Evolutionary conservation across 2,113 vertebrate species (phyloP), one percentile per base, ranked within the genome.

Genomic region (Lophotis ruficrista): DNA sequence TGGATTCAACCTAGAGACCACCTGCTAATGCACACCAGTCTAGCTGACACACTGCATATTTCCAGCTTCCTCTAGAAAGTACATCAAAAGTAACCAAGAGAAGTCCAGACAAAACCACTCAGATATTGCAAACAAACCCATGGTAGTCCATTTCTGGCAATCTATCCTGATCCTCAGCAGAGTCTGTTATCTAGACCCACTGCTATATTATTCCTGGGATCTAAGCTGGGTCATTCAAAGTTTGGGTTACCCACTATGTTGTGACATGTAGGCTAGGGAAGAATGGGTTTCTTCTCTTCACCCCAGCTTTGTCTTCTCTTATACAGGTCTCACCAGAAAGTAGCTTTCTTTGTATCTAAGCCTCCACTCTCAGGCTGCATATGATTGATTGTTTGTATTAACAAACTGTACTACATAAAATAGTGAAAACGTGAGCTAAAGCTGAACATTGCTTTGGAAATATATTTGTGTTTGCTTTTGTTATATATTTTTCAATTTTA

Each of bases 211-310:
- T 38, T 73, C 62, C 28, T 60, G 54, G 72, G 30, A 28, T 60
- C 22, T 68, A 17, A 68, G 24, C 5, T 56, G 61, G 15, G 28
- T 38, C 24, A 24, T 51, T 72, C 28, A 66, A 53, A 76, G 30
- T 33, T 82, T 2, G 2, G 22, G 57, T 85, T 50, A 76, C 25
- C 10, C 9, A 48, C 14, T 54, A n/a, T 0, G 0, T 12, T 66
- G 60, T n/a, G 43, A 58, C 38, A 47, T 0, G 9, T 7, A 60
- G 43, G 45, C 10, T 41, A 75, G 35, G 25, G 14, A 38, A 61
- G 3, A 8, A 65, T 9, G 9, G 3, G 2, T 4, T 12, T 15
- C 56, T 12, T 69, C 37, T 60, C 25, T 35, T 71, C 4, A 0
- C 7, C 12, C 4, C 41, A 53, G 24, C 22, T 20, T 66, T 38